These are phyloP conservation scores for Bombus sibiricus DNA, from an alignment of 1,140 invertebrate genomes.

Conservation along the genomic window DNA sequence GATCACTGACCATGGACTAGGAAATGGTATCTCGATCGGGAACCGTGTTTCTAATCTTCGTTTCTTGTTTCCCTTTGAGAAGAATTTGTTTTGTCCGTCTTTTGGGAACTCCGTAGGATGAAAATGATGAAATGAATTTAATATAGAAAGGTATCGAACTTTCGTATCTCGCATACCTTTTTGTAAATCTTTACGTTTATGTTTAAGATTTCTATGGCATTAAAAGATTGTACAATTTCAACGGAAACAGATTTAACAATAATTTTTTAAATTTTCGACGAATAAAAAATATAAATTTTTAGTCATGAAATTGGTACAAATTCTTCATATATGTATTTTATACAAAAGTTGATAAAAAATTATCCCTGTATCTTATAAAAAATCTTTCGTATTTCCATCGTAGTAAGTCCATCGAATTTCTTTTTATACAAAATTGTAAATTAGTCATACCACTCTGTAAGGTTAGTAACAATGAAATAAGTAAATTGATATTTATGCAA, in stretches of 20 bases:
- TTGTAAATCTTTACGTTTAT: neutral
- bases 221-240: too few relatives aligned
- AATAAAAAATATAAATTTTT: too few relatives aligned
- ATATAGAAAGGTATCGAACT: neutral
- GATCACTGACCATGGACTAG: neutral
- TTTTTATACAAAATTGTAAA: neutral
- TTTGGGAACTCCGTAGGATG: neutral
- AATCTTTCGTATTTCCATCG: neutral
- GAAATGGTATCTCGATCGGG: neutral
- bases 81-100: neutral
- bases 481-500: too few relatives aligned
- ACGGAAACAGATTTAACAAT: too few relatives aligned
- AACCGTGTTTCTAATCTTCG: slow-evolving; percentile 16
- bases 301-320: too few relatives aligned
- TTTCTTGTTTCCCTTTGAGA: neutral
- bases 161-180: neutral
- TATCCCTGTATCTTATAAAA: too few relatives aligned
- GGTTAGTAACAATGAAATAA: too few relatives aligned
- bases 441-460: neutral
- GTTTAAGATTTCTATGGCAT: too few relatives aligned
- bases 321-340: too few relatives aligned
- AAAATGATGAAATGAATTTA: neutral
- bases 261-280: too few relatives aligned
- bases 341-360: too few relatives aligned
- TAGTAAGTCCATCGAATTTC: neutral